Percentiles rank a stretch among this genome's conserved stretches.
These are phyloP conservation scores for Vanessa atalanta DNA, from an alignment of 1,140 invertebrate species.

Conservation along the genomic window DNA sequence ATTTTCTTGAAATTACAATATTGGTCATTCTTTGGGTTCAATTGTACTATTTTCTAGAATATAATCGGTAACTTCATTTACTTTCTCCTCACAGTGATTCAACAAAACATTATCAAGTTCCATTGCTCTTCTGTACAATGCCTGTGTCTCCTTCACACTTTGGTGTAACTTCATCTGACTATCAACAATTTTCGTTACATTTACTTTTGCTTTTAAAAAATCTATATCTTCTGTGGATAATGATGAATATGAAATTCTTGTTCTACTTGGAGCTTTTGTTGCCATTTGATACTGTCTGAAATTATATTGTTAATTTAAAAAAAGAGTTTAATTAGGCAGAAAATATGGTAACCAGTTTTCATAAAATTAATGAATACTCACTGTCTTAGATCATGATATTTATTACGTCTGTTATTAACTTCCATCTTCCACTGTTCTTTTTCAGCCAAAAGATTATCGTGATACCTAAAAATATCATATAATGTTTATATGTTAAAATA, in stretches of 20 bases:
- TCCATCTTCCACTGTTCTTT: constrained; percentile 73
- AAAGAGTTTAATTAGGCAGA: not conserved
- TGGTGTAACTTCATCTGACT: constrained; percentile 61
- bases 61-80: constrained; percentile 60
- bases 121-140: constrained; percentile 51
- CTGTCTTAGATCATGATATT: constrained; percentile 70
- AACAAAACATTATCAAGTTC: constrained; percentile 64
- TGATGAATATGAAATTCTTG: constrained; percentile 61
- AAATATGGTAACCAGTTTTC: constrained; percentile 1
- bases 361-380: constrained; percentile 42
- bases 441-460: constrained; percentile 59
- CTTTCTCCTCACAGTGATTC: constrained; percentile 53
- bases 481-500: constrained; percentile 28
- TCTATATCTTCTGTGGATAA: constrained; percentile 71
- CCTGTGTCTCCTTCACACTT: constrained; percentile 56
- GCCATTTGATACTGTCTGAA: constrained; percentile 67
- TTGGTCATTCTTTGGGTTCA: constrained; percentile 31
- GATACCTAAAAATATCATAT: constrained; percentile 57
- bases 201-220: constrained; percentile 68
- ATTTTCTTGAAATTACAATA: not conserved
- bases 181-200: constrained; percentile 62
- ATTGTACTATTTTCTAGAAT: constrained; percentile 69
- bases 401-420: constrained; percentile 60
- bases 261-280: constrained; percentile 52
- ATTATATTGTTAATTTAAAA: constrained; percentile 27